Evolutionary conservation across 2,888 invertebrate genomes (phyloP).

Genomic region (Toxonevra muliebris): DNA sequence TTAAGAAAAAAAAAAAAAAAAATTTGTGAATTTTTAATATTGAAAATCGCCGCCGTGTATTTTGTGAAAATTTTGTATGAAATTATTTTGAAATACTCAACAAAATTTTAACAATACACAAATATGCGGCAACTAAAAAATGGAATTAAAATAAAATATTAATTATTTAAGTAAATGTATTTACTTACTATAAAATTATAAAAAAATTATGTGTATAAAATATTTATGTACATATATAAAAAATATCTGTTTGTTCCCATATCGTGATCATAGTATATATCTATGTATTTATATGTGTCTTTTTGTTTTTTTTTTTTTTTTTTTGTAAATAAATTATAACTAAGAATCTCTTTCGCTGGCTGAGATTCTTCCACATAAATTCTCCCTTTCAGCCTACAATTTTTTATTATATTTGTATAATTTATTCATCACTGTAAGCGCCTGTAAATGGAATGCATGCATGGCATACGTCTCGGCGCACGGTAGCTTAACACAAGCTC

Average conservation of each 20-base stretch:
- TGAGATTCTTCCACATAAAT: background rate
- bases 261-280: background rate
- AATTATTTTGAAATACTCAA: too few relatives aligned
- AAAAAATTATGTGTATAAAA: conserved; percentile 7
- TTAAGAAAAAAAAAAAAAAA: conserved; percentile 1
- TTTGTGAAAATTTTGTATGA: too few relatives aligned
- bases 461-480: conserved; percentile 65
- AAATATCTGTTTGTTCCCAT: background rate
- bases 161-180: conserved; percentile 10
- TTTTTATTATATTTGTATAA: conserved; percentile 4
- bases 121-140: background rate
- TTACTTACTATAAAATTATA: conserved; percentile 1
- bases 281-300: conserved; percentile 13
- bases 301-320: conserved; percentile 4
- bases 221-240: background rate
- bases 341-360: too few relatives aligned
- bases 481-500: conserved; percentile 64
- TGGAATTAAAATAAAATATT: conserved; percentile 1
- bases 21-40: background rate
- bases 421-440: conserved; percentile 5
- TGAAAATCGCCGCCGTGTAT: too few relatives aligned
- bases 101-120: too few relatives aligned
- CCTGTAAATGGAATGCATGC: conserved; percentile 51
- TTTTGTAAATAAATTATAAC: too few relatives aligned
- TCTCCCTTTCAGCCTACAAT: background rate